Evolutionary conservation across 2,113 vertebrate genomes (phyloP).

Genomic region (Pelecanoides urinatrix): DNA sequence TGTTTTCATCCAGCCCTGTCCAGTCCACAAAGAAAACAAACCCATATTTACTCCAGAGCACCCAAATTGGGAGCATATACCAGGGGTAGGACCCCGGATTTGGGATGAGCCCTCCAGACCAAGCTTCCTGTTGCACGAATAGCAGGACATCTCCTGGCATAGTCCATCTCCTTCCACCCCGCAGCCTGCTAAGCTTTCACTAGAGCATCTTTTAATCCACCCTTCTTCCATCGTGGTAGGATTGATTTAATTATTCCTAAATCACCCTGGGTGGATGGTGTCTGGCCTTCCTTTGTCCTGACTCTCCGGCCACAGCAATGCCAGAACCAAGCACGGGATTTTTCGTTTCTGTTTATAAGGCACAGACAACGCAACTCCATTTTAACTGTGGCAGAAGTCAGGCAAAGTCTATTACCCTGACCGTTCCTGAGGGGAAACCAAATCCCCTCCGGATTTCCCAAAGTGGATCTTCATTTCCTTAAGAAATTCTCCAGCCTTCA

Average conservation of each 20-base stretch:
- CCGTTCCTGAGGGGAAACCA: neutral
- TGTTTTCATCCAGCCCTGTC: neutral
- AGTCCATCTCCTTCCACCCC: neutral
- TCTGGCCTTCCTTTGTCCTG: constrained; percentile 35
- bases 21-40: neutral
- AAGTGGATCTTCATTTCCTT: neutral
- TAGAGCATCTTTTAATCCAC: constrained; percentile 51
- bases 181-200: constrained; percentile 35
- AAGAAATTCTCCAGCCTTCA: neutral
- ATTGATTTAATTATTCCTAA: constrained; percentile 61
- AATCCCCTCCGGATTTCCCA: neutral
- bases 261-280: constrained; percentile 10
- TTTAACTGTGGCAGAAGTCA: neutral
- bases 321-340: neutral
- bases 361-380: neutral
- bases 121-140: neutral
- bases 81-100: neutral
- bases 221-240: constrained; percentile 13
- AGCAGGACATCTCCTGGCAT: neutral
- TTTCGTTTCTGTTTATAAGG: neutral
- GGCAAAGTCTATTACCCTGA: neutral
- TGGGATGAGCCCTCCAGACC: neutral
- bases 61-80: neutral
- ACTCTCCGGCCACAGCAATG: neutral
- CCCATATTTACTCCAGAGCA: neutral